phyloP scores from a whole-genome alignment of 2,113 vertebrate genomes.

The Chlorodrepanis virens region DNA sequence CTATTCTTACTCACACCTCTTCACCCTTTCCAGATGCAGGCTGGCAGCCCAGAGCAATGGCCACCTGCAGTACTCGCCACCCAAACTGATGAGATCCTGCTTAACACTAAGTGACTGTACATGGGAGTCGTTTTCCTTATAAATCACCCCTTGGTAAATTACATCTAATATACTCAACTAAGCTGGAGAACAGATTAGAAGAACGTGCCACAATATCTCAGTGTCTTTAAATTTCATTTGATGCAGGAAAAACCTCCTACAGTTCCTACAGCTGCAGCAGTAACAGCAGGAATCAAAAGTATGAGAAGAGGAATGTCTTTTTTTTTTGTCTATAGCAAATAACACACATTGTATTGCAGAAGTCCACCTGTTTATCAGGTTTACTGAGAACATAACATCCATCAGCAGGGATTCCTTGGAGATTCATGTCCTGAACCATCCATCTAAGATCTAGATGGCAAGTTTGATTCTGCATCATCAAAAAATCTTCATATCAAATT shows the following conservation, averaged over 20 bases:
- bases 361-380: background rate
- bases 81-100: background rate
- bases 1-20: background rate
- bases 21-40: background rate
- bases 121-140: background rate
- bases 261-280: background rate
- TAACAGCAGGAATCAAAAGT: background rate
- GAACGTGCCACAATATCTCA: background rate
- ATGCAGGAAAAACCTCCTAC: background rate
- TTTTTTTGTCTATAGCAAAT: background rate
- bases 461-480: background rate
- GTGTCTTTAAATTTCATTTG: background rate
- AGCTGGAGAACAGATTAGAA: background rate
- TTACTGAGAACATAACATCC: background rate
- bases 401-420: background rate
- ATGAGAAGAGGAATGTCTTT: background rate
- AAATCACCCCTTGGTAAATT: background rate
- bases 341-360: background rate
- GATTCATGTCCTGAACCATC: background rate
- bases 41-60: background rate
- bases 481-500: background rate
- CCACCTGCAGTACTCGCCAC: background rate
- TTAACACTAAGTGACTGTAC: background rate
- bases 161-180: background rate
- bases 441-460: background rate